Percentiles rank a stretch among this genome's conserved stretches.
phyloP scores from a whole-genome alignment of 2,113 vertebrate species.

The Cyprinus carpio region DNA sequence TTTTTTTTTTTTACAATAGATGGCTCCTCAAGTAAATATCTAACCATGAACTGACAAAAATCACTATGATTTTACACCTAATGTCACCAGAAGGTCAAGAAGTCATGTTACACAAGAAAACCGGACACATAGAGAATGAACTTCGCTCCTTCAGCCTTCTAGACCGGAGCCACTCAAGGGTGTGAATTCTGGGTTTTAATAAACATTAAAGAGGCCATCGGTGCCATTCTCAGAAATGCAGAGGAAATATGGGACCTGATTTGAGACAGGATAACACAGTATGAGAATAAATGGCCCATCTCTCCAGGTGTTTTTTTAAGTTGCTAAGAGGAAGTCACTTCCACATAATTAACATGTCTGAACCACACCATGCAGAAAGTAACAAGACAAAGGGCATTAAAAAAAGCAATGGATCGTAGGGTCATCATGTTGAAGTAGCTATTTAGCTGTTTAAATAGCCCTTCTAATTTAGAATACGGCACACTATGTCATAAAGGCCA shows the following conservation, averaged over 20 bases:
- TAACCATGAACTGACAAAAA: background rate
- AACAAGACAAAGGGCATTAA: background rate
- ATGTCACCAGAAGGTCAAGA: background rate
- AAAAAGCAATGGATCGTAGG: background rate
- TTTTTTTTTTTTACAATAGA: background rate
- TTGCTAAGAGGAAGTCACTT: background rate
- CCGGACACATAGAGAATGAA: slow-evolving; percentile 21
- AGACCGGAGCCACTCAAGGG: slow-evolving; percentile 28
- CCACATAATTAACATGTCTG: background rate
- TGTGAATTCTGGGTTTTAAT: slow-evolving; percentile 46
- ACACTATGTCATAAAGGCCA: slow-evolving; percentile 18
- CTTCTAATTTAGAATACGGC: background rate
- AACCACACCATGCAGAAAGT: background rate
- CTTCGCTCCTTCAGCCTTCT: slow-evolving; percentile 12
- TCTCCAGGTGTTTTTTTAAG: background rate
- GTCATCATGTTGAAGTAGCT: background rate
- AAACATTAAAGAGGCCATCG: slow-evolving; percentile 12
- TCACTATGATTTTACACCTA: background rate
- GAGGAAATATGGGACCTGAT: slow-evolving; percentile 12
- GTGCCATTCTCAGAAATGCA: slow-evolving; percentile 36
- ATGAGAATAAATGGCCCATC: background rate
- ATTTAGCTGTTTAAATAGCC: background rate
- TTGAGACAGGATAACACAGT: slow-evolving; percentile 19
- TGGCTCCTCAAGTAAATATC: background rate
- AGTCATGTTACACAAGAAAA: slow-evolving; percentile 23